Percentiles rank a stretch among this genome's conserved stretches.
Evolutionary conservation across 2,888 invertebrate genomes (phyloP).

Genomic region (Pristionchus japonicus): DNA sequence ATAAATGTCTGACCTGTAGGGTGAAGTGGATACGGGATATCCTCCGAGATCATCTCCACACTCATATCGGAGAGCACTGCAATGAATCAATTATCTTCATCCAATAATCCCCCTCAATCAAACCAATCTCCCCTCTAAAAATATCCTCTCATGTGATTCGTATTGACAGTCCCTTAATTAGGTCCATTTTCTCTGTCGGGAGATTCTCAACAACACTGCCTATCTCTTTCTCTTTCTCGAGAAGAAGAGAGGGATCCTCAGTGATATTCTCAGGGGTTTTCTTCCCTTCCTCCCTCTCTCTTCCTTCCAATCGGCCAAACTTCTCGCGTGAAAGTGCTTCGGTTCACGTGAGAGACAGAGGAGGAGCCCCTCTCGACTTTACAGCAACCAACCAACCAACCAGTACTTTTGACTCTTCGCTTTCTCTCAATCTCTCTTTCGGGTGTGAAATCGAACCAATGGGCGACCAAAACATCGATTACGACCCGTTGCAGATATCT

Average conservation of each 20-base stretch:
- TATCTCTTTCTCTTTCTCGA: background rate
- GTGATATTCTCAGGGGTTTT: background rate
- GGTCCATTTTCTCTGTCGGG: background rate
- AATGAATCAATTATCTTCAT: background rate
- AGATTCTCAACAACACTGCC: constrained; percentile 10
- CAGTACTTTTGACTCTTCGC: background rate
- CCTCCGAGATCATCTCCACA: constrained; percentile 36
- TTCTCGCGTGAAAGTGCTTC: background rate
- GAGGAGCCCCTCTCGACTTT: background rate
- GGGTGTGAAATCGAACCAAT: constrained; percentile 5
- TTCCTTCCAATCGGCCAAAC: no score
- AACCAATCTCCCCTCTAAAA: background rate
- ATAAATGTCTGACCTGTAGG: constrained; percentile 28
- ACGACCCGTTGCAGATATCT: constrained; percentile 78
- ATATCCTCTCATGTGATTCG: background rate
- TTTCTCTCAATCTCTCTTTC: background rate
- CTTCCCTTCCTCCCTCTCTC: background rate
- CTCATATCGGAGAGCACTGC: constrained; percentile 40
- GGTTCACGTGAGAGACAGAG: constrained; percentile 6
- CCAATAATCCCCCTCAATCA: background rate
- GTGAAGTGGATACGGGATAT: background rate
- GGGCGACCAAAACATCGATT: constrained; percentile 63
- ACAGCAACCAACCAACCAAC: background rate
- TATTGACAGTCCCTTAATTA: constrained; percentile 12
- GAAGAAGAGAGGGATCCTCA: background rate